Evolutionary conservation across 1,140 invertebrate species (phyloP), one percentile per base, ranked within the genome.

Genomic region (Neotoxoptera formosana): DNA sequence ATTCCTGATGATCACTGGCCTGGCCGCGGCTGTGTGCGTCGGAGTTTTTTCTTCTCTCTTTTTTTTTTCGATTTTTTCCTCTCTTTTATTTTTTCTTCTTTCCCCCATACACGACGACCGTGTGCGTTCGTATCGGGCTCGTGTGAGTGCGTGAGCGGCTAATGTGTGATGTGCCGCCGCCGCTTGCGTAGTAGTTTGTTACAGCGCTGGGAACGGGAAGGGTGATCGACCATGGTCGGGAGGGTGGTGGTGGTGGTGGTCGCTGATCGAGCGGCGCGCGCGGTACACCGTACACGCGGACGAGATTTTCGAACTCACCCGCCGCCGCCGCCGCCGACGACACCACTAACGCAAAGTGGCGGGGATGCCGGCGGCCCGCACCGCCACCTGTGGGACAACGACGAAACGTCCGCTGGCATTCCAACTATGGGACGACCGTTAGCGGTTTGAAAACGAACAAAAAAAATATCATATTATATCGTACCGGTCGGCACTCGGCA

Each of bases 341-440:
- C 34, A 30, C 36, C 36, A 60, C 41, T 11, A 25, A 25, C 60
- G 36, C 53, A 41, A 53, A 2, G 30, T 60, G 41, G 36, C 36
- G 45, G 45, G 76, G n/a, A 81, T 36, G 9, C 36, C 34, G 81
- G 34, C 53, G 23, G 11, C 36, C 36, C 23, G 36, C 53, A 60
- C 89, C 89, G 89, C 89, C 56, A 90, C 89, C 89, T 90, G 89
- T 90, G 53, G 89, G 89, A 90, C 89, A 45, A 67, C 53, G 36
- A 36, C 23, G n/a, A 20, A 90, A 90, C 89, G 88, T 90, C n/a
- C 53, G 56, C 47, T 56, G 89, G 89, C 36, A 90, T 90, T 67
- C 56, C 89, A 60, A 60, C 51, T 41, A 90, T 47, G 88, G 11
- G 51, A 8, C 53, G 89, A 67, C 89, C 89, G 89, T 90, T 90